Evolutionary conservation across 2,113 vertebrate genomes (phyloP).

Genomic region (Lepisosteus oculatus): DNA sequence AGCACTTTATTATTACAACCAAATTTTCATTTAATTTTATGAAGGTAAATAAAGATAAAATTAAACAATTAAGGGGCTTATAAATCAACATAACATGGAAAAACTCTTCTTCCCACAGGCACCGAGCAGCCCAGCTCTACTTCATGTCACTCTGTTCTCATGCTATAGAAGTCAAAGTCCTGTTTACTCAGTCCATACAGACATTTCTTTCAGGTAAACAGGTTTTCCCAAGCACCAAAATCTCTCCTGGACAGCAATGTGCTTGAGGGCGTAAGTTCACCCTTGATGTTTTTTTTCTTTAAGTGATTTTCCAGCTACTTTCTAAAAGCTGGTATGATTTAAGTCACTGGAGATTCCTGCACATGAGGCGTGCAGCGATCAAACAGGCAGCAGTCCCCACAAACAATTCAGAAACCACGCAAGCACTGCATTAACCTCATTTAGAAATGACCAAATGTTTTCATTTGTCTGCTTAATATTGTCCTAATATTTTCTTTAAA

Average conservation of each 20-base stretch:
- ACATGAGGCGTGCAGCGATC: constrained; percentile 25
- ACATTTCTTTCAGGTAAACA: constrained; percentile 70
- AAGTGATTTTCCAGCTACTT: constrained; percentile 69
- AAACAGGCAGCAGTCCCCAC: constrained; percentile 20
- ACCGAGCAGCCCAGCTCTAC: too few relatives aligned
- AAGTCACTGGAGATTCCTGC: constrained; percentile 30
- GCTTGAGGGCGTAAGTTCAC: constrained; percentile 56
- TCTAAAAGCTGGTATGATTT: constrained; percentile 21
- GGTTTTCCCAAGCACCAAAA: constrained; percentile 28
- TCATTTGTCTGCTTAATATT: neutral
- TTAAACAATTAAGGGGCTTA: too few relatives aligned
- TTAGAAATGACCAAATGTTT: constrained; percentile 14
- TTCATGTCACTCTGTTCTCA: constrained; percentile 30
- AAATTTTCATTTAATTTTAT: too few relatives aligned
- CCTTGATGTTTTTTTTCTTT: constrained; percentile 30
- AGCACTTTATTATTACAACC: too few relatives aligned
- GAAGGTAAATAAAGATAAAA: too few relatives aligned
- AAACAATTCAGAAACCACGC: constrained; percentile 28
- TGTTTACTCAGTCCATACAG: constrained; percentile 74
- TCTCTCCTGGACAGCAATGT: constrained; percentile 50
- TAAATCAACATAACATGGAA: too few relatives aligned
- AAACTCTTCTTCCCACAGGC: too few relatives aligned
- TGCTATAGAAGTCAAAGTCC: constrained; percentile 65
- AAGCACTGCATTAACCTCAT: constrained; percentile 20
- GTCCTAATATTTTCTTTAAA: neutral